A percentile compares a stretch with the other conserved stretches of the same genome.
Conservation (phyloP, 2,113 vertebrate species). For the Lontra canadensis region DNA sequence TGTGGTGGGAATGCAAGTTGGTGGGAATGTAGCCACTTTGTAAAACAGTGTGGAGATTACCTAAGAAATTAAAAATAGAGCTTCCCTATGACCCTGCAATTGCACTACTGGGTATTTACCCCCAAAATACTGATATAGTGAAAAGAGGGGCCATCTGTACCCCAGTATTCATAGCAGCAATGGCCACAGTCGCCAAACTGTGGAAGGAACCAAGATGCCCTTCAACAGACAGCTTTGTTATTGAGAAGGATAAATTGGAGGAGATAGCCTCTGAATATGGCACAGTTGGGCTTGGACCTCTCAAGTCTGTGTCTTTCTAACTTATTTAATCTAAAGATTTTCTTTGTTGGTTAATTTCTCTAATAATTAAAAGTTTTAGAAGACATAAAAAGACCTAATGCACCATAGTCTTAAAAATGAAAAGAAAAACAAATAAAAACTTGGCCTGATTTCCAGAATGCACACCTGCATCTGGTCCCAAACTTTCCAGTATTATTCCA, state of each 20-base stretch:
- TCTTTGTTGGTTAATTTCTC: not conserved
- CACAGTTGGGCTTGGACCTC: not conserved
- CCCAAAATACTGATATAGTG: no score
- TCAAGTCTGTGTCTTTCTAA: not conserved
- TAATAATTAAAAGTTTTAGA: not conserved
- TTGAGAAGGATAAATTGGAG: not conserved
- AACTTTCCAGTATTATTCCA: not conserved
- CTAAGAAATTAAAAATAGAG: no score
- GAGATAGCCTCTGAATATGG: not conserved
- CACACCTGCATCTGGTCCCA: not conserved
- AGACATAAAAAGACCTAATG: not conserved
- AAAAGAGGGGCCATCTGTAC: no score
- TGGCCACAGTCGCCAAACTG: no score
- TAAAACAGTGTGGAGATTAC: no score
- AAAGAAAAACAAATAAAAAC: not conserved
- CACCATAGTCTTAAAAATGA: not conserved
- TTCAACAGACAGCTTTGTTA: not conserved
- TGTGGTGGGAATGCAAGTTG: no score
- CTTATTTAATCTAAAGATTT: slow-evolving; percentile 16
- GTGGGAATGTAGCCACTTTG: no score
- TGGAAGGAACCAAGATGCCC: no score
- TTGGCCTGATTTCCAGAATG: not conserved
- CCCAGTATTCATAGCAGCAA: no score
- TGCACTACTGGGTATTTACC: no score
- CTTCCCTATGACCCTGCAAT: no score